Conservation (phyloP, 2,113 vertebrate genomes). For the Microtus richardsoni region DNA sequence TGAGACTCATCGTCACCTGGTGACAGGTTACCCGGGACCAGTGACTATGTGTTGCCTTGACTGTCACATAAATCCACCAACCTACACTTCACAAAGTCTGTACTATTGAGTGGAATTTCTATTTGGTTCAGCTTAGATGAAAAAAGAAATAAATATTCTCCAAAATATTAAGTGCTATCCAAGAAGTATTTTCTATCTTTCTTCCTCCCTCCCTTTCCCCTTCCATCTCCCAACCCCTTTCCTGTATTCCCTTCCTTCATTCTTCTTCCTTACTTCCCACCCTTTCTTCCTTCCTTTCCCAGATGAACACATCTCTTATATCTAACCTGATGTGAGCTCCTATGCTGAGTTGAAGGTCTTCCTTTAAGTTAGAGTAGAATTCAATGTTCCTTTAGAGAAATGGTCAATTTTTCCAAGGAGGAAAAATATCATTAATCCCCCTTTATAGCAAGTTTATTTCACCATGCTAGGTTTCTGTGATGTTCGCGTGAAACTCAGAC, state of each 20-base stretch:
- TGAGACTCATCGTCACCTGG: background rate
- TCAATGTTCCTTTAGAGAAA: slow-evolving; percentile 33
- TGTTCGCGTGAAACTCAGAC: background rate
- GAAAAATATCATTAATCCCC: slow-evolving; percentile 39
- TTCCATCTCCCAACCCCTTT: background rate
- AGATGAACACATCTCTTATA: background rate
- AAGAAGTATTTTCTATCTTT: slow-evolving; percentile 21
- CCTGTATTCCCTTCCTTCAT: background rate
- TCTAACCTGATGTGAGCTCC: background rate
- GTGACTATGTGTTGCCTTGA: background rate
- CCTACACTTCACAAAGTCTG: background rate
- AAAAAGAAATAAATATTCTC: slow-evolving; percentile 70
- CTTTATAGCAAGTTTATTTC: slow-evolving; percentile 62
- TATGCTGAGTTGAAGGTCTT: background rate
- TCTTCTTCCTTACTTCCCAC: background rate
- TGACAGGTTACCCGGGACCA: background rate
- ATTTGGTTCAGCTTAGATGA: slow-evolving; percentile 25
- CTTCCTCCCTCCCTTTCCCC: background rate
- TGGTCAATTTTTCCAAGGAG: background rate
- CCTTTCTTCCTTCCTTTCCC: background rate
- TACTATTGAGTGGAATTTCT: background rate
- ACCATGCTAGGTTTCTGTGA: slow-evolving; percentile 18
- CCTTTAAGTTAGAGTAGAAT: background rate
- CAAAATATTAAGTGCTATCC: background rate
- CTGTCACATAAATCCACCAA: background rate